phyloP scores from a whole-genome alignment of 2,888 invertebrate species.

The Meteorus cinctellus region DNA sequence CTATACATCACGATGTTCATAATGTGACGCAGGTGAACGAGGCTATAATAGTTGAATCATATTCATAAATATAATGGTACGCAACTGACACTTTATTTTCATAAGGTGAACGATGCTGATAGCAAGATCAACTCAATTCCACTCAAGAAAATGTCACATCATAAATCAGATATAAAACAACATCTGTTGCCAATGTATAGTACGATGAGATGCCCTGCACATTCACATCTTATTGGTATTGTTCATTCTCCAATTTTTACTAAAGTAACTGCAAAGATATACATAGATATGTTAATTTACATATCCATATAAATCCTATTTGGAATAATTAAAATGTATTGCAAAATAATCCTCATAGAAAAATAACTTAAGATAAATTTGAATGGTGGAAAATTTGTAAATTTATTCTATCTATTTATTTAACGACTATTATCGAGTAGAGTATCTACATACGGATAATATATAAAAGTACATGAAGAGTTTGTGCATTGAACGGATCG shows the following conservation, averaged over 20 bases:
- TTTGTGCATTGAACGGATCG: conserved; percentile 42
- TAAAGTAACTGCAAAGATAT: background rate
- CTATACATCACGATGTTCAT: conserved; percentile 35
- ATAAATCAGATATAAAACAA: conserved; percentile 32
- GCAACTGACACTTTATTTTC: conserved; percentile 29
- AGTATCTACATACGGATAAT: conserved; percentile 11
- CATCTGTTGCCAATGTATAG: background rate
- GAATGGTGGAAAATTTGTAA: no score
- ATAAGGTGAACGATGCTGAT: conserved; percentile 57
- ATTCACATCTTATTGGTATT: background rate
- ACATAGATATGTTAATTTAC: conserved; percentile 20
- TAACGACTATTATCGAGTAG: background rate
- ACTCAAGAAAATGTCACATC: conserved; percentile 58
- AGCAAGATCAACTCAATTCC: conserved; percentile 1
- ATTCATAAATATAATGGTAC: conserved; percentile 29
- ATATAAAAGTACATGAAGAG: conserved; percentile 42
- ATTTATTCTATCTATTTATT: no score
- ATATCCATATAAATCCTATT: background rate
- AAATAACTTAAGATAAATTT: conserved; percentile 5
- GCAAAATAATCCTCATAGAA: background rate
- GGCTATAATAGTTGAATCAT: conserved; percentile 46
- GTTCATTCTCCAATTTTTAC: background rate
- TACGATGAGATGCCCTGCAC: background rate
- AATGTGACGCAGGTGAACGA: conserved; percentile 34
- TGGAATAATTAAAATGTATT: background rate